Base-by-base conservation (phyloP, 2,888 invertebrate species). In the Linnaemya vulpina region DNA sequence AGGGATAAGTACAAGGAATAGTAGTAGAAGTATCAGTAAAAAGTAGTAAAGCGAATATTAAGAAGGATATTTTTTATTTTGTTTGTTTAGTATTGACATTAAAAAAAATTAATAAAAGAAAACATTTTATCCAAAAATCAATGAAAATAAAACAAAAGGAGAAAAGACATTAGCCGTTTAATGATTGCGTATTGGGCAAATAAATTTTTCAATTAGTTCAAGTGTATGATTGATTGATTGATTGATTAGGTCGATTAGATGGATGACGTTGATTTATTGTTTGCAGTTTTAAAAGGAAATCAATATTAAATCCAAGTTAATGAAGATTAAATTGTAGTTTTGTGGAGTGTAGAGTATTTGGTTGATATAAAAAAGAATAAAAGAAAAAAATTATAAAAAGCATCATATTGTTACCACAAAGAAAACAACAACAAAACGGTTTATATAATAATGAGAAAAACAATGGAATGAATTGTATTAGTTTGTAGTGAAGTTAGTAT, bases 351-450 rank as follows among this genome's bases (percentile, higher is more conserved):
- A 80, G 80, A 67, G 51, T 40, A 22, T 49, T 74, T 55, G 46
- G 55, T 79, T 65, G 71, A 75, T 75, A 71, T 71, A 82, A 53
- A 62, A 62, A 81, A 73, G 43, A 63, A 65, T 58, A 53, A 67
- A 63, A 77, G 55, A 58, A 62, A 79, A 80, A 83, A 80, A 73
- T 62, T 53, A 63, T 65, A 74, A 86, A 82, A 83, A 86, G 86
- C 83, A 84, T 85, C 85, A 82, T 49, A 82, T 85, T 82, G 85
- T 85, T 82, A 85, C 74, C 82, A 85, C 85, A 80, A 71, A 43
- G 49, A 70, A 9, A 70, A 73, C 8, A 73, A 60, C 40, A 81
- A 73, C 20, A 84, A 87, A 76, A n/a, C n/a, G n/a, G n/a, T n/a
- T 58, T 86, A 84, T 60, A 86, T 68, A 67, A 81, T 74, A 75